Percentiles rank a stretch among this genome's conserved stretches.
These are phyloP conservation scores for Tachina fera DNA, from an alignment of 2,888 invertebrate genomes.

Conservation along the genomic window DNA sequence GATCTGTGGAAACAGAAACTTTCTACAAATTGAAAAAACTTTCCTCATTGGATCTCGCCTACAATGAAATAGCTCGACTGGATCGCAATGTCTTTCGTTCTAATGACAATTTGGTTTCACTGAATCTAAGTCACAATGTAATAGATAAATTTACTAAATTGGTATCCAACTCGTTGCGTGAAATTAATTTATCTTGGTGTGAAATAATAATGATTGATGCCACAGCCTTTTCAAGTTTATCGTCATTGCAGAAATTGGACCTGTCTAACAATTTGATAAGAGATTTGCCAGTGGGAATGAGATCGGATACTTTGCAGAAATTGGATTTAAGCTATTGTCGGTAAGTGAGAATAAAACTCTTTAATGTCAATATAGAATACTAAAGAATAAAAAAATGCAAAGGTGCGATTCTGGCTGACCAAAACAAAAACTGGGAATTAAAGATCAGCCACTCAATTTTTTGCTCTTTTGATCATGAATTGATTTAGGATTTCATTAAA, in stretches of 20 bases:
- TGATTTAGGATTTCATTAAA: too few species aligned
- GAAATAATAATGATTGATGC: slow-evolving; percentile 85
- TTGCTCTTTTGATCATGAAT: too few species aligned
- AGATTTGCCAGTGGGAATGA: slow-evolving; percentile 85
- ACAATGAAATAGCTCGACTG: slow-evolving; percentile 86
- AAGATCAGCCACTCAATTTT: too few species aligned
- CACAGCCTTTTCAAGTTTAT: slow-evolving; percentile 85
- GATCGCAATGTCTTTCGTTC: slow-evolving; percentile 85
- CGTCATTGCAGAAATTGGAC: slow-evolving; percentile 85
- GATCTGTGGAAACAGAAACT: slow-evolving; percentile 85
- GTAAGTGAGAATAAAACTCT: slow-evolving; percentile 72
- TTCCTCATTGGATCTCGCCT: slow-evolving; percentile 87
- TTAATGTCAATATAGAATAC: too few species aligned
- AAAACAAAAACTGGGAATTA: too few species aligned
- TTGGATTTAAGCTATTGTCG: slow-evolving; percentile 84
- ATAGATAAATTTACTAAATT: slow-evolving; percentile 85
- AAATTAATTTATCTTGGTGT: slow-evolving; percentile 87
- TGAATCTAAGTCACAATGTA: slow-evolving; percentile 88
- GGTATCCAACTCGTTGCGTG: slow-evolving; percentile 85
- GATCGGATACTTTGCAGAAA: slow-evolving; percentile 85
- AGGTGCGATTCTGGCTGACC: too few species aligned
- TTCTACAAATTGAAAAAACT: slow-evolving; percentile 86
- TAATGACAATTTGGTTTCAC: slow-evolving; percentile 85
- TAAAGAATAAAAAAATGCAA: too few species aligned
- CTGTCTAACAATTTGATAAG: slow-evolving; percentile 87